Evolutionary conservation across 1,140 invertebrate genomes (phyloP).

Genomic region (Brachionus asplanchnoidis): DNA sequence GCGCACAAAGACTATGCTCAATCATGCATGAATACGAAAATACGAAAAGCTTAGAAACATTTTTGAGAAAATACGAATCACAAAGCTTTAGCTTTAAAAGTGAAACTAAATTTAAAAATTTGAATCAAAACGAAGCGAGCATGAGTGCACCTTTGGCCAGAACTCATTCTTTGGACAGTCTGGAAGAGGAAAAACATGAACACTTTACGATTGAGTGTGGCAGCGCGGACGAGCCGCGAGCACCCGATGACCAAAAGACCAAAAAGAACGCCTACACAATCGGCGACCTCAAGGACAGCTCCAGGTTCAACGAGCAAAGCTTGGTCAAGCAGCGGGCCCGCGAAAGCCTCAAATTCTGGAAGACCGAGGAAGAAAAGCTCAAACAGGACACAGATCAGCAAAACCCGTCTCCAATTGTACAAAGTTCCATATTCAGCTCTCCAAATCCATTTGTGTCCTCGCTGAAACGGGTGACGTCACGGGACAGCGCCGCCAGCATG

Average conservation of each 20-base stretch:
- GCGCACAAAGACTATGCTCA: background rate
- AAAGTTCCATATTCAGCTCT: background rate
- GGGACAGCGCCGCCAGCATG: background rate
- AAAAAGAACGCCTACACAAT: background rate
- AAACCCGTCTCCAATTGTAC: background rate
- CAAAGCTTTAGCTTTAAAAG: slow-evolving; percentile 20
- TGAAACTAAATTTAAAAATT: slow-evolving; percentile 23
- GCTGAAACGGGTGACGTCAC: background rate
- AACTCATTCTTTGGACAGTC: slow-evolving; percentile 25
- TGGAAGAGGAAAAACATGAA: slow-evolving; percentile 22
- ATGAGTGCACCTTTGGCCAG: background rate
- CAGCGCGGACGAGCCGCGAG: background rate
- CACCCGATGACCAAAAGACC: background rate
- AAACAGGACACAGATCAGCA: background rate
- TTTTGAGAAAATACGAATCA: slow-evolving; percentile 28
- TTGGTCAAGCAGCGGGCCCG: slow-evolving; percentile 4
- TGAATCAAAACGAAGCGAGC: background rate
- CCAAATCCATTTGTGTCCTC: background rate
- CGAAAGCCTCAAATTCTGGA: slow-evolving; percentile 37
- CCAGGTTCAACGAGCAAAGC: background rate
- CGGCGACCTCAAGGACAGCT: background rate
- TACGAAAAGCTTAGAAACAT: slow-evolving; percentile 23
- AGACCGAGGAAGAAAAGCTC: slow-evolving; percentile 14
- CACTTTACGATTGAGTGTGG: background rate
- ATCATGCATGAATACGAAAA: slow-evolving; percentile 32